Evolutionary conservation across 2,888 invertebrate species (phyloP), one percentile per base, ranked within the genome.

Genomic region (Drosophila antonietae): DNA sequence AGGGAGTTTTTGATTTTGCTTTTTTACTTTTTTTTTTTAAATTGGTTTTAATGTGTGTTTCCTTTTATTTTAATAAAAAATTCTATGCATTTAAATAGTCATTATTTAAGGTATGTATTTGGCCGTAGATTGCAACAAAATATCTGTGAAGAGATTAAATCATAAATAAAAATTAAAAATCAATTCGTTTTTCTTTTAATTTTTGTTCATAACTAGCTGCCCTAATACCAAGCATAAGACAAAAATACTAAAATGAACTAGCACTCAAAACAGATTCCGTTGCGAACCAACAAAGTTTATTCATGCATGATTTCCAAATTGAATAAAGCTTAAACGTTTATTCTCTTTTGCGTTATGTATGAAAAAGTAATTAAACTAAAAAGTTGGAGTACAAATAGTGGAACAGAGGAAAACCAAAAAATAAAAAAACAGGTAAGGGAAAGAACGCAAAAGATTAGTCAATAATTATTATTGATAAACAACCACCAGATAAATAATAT

Each of bases 121-220:
- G 92, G 91, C 92, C 90, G 91, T 91, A 91, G 91, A 91, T 91
- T 91, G 92, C 90, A 91, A 90, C 87, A 91, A 88, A 90, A 90
- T 91, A 91, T 92, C 91, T 92, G 91, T 89, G 91, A 91, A 92
- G 84, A 92, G 82, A 91, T 91, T 88, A 91, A 88, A 91, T 90
- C 87, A 91, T 88, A 83, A 89, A 88, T 81, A 90, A 89, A 84
- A 90, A 83, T 83, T 77, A 81, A 74, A 90, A 90, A 87, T 86
- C 81, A 75, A 81, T 86, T 77, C 62, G 52, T 71, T 69, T 79
- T 79, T 64, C 47, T 78, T 59, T 71, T 43, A 64, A 49, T 56
- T 62, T 63, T 67, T 69, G 65, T 67, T 59, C 62, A 53, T 77
- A 68, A 65, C 67, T 85, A 82, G 53, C 68, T 76, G 74, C 64